phyloP scores from a whole-genome alignment of 2,888 invertebrate genomes.

The Synergus itoensis region DNA sequence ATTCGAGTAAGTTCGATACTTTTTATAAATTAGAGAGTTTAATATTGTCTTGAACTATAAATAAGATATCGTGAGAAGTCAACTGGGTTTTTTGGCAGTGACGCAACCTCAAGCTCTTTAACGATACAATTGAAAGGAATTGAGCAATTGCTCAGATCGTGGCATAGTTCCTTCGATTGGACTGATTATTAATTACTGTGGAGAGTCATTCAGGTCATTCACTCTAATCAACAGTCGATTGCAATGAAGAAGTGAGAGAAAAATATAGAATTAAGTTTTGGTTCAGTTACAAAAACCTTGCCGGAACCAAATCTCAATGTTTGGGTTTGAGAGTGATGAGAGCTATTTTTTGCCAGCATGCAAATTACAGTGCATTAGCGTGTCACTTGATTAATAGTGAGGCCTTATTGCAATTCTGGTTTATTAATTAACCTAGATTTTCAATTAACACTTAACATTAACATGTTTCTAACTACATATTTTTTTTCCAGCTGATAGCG shows the following conservation, averaged over 20 bases:
- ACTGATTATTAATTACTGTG: constrained; percentile 45
- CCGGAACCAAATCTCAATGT: not conserved
- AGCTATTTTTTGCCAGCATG: constrained; percentile 39
- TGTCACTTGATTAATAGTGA: constrained; percentile 48
- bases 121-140: constrained; percentile 46
- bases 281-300: not conserved
- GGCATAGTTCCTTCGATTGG: constrained; percentile 48
- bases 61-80: constrained; percentile 34
- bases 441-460: constrained; percentile 38
- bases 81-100: constrained; percentile 46
- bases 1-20: not conserved
- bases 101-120: constrained; percentile 47
- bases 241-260: not conserved
- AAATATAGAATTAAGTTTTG: not conserved
- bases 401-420: constrained; percentile 26
- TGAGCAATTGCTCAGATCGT: constrained; percentile 48
- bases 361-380: constrained; percentile 57
- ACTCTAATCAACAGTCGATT: not conserved
- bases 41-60: not conserved
- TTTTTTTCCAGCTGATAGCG: not conserved
- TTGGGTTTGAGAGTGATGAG: constrained; percentile 14
- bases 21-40: not conserved
- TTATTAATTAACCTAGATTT: constrained; percentile 38
- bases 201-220: not conserved
- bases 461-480: not conserved